Conservation (phyloP, 2,888 invertebrate species). For the Metalampra italica region DNA sequence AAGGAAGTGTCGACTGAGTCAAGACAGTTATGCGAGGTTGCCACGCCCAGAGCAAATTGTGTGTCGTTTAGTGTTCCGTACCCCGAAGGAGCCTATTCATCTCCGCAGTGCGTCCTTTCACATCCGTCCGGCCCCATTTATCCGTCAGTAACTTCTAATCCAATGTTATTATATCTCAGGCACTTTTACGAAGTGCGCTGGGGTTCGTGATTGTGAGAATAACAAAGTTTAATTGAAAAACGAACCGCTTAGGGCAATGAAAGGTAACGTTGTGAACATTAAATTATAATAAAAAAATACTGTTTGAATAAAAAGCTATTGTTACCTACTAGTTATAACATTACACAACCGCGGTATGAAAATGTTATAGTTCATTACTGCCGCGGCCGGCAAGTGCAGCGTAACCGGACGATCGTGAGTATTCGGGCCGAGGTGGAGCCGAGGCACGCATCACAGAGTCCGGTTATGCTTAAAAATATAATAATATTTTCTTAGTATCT, state of each 20-base stretch:
- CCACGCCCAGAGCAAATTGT: slow-evolving; percentile 7
- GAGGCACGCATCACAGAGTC: too few relatives aligned
- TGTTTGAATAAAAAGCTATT: too few relatives aligned
- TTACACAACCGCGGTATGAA: too few relatives aligned
- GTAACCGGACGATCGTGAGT: too few relatives aligned
- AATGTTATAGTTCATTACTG: too few relatives aligned
- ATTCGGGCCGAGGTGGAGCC: too few relatives aligned
- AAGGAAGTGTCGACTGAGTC: slow-evolving; percentile 6
- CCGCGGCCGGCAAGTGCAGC: too few relatives aligned
- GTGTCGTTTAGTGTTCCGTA: background rate
- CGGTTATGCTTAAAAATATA: too few relatives aligned
- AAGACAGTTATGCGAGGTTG: slow-evolving; percentile 4
- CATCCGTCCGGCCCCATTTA: slow-evolving; percentile 6
- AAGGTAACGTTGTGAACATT: background rate
- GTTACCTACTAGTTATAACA: too few relatives aligned
- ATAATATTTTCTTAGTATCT: too few relatives aligned
- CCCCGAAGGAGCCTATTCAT: slow-evolving; percentile 6
- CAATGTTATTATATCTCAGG: slow-evolving; percentile 4
- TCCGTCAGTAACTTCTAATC: slow-evolving; percentile 7
- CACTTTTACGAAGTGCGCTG: background rate
- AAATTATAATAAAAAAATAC: background rate
- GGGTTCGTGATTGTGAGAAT: background rate
- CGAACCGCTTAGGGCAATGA: background rate
- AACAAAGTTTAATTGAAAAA: background rate
- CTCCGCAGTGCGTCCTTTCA: slow-evolving; percentile 1